These are phyloP conservation scores for Galerucella pusilla DNA, from an alignment of 2,888 invertebrate species.

Conservation along the genomic window DNA sequence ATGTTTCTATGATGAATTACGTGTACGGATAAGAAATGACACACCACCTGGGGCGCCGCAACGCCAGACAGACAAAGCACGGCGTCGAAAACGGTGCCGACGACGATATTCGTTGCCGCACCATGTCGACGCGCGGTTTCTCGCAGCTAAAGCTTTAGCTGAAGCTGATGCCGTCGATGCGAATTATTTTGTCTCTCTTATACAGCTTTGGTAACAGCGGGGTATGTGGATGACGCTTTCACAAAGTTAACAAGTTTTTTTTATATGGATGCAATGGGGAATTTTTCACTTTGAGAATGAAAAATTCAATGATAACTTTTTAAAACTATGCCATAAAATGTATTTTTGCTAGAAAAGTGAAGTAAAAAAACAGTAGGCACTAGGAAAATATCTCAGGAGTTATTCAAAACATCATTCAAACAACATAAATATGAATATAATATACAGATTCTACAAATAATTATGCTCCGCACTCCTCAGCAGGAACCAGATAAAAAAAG, in stretches of 20 bases:
- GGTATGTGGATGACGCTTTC: constrained; percentile 3
- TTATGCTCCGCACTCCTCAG: too few relatives aligned
- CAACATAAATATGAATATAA: neutral
- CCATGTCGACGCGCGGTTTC: constrained; percentile 3
- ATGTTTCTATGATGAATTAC: constrained; percentile 37
- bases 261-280: neutral
- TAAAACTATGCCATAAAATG: neutral
- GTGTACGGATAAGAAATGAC: constrained; percentile 35
- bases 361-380: neutral
- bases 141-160: neutral
- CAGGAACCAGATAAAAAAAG: too few relatives aligned
- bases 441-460: too few relatives aligned
- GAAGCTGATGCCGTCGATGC: neutral
- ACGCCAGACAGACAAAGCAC: constrained; percentile 23
- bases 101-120: constrained; percentile 9
- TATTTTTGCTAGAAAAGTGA: neutral
- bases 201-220: neutral
- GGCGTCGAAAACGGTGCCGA: constrained; percentile 4
- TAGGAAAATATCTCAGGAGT: neutral
- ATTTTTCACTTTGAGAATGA: neutral
- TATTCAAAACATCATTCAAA: neutral
- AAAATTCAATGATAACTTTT: neutral
- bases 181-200: constrained; percentile 1
- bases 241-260: constrained; percentile 7
- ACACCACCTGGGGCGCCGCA: constrained; percentile 31